Evolutionary conservation across 2,888 invertebrate genomes (phyloP), one percentile per base, ranked within the genome.

Genomic region (Uloborus plumipes): DNA sequence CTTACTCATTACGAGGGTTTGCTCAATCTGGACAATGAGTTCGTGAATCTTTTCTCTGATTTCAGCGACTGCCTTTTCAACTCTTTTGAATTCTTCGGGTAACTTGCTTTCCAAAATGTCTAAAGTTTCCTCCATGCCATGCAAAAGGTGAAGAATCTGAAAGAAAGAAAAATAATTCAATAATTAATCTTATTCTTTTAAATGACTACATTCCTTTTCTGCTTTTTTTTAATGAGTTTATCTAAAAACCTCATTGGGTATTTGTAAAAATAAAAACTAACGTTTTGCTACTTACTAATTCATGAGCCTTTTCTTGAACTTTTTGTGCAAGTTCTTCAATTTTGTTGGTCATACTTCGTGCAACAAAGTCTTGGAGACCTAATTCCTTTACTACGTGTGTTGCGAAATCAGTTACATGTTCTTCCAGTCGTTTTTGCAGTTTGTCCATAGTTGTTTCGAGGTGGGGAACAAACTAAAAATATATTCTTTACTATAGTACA

Each of bases 101-200:
- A 84, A 26, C 22, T 81, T 62, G 20, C 76, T 31, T n/a, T 84
- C 51, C 31, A 84, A 59, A 14, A 70, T 9, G 14, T 72, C 62
- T 47, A 84, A 74, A 20, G 69, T 62, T 50, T 62, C 22, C 51
- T 81, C 84, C 76, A 84, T 81, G 20, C 69, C 65, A 59, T 76
- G 76, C 66, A 84, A 59, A 31, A 84, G 81, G 26, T 84, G 73
- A 53, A 84, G 62, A n/a, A 84, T 72, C 84, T 81, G 50, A 4
- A 67, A 67, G 47, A 47, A 49, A 70, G 4, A 16, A 61, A 14
- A n/a, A 31, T 31, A 22, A 50, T 18, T 50, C 18, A 61, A 64
- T 15, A 0, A 16, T 14, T 16, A n/a, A n/a, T n/a, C n/a, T n/a
- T n/a, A n/a, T n/a, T n/a, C n/a, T n/a, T 20, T 39, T 39, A 39